Conservation (phyloP, 2,888 invertebrate genomes). For the Apotomis capreana region DNA sequence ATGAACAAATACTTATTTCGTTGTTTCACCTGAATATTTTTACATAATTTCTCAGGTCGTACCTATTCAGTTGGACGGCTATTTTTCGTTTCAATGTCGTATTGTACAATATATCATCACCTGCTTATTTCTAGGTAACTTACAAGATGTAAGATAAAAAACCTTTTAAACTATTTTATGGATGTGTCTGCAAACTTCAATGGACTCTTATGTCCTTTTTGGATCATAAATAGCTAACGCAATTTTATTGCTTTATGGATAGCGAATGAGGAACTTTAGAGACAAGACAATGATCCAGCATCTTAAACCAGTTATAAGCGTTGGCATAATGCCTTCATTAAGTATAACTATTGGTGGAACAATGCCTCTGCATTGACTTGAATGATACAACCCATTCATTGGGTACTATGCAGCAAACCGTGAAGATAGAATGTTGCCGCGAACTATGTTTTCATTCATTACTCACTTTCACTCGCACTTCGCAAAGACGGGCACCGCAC, state of each 20-base stretch:
- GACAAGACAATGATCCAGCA: background rate
- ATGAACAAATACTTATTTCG: conserved; percentile 27
- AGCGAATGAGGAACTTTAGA: no score
- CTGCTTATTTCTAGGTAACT: background rate
- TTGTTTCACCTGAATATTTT: conserved; percentile 31
- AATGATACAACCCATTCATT: conserved; percentile 37
- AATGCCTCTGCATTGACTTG: background rate
- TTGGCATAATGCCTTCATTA: conserved; percentile 17
- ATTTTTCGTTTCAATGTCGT: background rate
- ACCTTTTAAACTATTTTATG: no score
- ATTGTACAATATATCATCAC: background rate
- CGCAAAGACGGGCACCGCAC: conserved; percentile 48
- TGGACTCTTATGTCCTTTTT: no score
- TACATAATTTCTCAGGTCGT: conserved; percentile 14
- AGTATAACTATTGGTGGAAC: background rate
- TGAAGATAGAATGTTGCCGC: conserved; percentile 40
- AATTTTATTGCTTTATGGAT: no score
- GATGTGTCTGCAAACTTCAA: no score
- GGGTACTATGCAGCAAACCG: conserved; percentile 21
- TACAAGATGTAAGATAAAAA: background rate
- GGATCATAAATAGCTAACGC: no score
- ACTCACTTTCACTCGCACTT: conserved; percentile 47
- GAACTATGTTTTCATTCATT: conserved; percentile 57
- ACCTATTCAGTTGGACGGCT: conserved; percentile 15
- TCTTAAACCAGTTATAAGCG: background rate